These are phyloP conservation scores for Mesorhabditis sp. DNA, from an alignment of 2,888 invertebrate genomes.

Conservation along the genomic window DNA sequence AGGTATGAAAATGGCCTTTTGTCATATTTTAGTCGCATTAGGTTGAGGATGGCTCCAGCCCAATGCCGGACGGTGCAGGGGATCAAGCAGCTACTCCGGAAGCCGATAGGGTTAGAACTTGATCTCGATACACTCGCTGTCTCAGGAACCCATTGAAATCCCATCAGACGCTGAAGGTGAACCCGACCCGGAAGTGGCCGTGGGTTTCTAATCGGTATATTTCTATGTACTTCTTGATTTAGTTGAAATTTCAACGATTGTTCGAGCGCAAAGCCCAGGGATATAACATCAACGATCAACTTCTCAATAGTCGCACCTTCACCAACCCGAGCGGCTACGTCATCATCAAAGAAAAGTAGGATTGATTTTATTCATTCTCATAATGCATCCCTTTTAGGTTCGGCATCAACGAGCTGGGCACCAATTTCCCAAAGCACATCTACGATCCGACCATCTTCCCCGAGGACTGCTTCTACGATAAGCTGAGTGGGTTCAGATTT, in stretches of 20 bases:
- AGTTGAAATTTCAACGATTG: background rate
- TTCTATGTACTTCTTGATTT: background rate
- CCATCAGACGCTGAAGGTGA: conserved; percentile 5
- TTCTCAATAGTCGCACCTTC: background rate
- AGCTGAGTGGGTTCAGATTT: background rate
- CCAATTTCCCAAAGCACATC: background rate
- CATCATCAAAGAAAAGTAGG: conserved; percentile 1
- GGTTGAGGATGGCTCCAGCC: too few relatives aligned
- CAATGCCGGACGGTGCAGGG: too few relatives aligned
- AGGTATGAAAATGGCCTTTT: too few relatives aligned
- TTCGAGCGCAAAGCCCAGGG: background rate
- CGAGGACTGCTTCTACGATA: conserved; percentile 3
- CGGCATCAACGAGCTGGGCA: conserved; percentile 1
- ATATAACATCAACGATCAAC: background rate
- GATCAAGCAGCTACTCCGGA: too few relatives aligned
- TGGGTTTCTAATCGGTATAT: background rate
- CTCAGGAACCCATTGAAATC: background rate
- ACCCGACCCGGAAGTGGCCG: conserved; percentile 2
- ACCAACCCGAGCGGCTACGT: conserved; percentile 6
- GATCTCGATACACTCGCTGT: too few relatives aligned
- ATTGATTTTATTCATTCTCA: background rate
- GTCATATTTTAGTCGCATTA: too few relatives aligned
- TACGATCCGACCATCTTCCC: background rate
- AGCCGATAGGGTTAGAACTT: too few relatives aligned
- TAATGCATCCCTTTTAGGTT: background rate